These are phyloP conservation scores for Mohoua ochrocephala DNA, from an alignment of 2,113 vertebrate species.

Conservation along the genomic window DNA sequence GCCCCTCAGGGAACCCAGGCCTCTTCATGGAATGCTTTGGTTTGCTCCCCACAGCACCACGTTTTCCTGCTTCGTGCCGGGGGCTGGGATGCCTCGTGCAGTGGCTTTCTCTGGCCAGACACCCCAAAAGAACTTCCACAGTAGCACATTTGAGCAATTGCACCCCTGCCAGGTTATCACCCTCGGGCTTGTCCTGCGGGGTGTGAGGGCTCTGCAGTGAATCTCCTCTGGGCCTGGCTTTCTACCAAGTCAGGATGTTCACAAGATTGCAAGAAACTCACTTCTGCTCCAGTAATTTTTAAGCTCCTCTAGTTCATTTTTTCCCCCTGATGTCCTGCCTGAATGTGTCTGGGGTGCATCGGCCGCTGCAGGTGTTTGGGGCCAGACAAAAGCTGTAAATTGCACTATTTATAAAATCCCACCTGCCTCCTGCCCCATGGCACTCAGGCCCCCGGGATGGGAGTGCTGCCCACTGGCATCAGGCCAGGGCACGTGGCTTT, in stretches of 20 bases:
- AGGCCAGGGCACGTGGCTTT: neutral
- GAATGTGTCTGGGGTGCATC: neutral
- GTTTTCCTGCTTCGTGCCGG: neutral
- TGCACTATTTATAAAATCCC: neutral
- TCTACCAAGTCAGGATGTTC: conserved; percentile 13
- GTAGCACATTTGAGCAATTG: neutral
- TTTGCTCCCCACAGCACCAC: neutral
- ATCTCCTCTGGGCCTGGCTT: neutral
- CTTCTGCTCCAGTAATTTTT: conserved; percentile 46
- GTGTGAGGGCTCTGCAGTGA: neutral
- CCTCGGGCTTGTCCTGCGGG: accelerated
- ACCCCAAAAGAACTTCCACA: neutral
- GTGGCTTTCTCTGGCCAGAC: neutral
- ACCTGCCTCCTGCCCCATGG: neutral
- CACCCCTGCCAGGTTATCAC: neutral
- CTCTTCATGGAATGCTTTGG: neutral
- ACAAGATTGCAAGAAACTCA: neutral
- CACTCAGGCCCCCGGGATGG: neutral
- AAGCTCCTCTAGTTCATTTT: neutral
- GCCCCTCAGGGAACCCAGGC: neutral
- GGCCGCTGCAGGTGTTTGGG: neutral
- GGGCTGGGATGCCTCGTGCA: neutral
- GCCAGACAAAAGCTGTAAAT: neutral
- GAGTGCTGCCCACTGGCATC: neutral
- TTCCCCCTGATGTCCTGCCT: neutral